Evolutionary conservation across 2,888 invertebrate genomes (phyloP).

Genomic region (Cosmopolites sordidus): DNA sequence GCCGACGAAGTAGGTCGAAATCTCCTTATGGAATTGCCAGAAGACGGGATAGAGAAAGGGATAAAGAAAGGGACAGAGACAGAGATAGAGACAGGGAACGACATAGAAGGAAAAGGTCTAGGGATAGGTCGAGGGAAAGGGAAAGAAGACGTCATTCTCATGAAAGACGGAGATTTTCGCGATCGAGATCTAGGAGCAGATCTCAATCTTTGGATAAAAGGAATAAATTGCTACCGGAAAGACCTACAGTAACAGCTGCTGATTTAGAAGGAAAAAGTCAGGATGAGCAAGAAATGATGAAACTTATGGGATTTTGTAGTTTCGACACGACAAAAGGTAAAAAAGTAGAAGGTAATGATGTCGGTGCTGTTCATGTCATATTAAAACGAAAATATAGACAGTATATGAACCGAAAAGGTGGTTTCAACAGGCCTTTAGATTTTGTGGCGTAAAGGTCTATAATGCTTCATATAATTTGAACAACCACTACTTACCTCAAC

Average conservation of each 20-base stretch:
- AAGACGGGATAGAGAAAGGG: constrained; percentile 52
- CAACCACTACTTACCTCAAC: constrained; percentile 36
- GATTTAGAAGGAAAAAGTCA: constrained; percentile 87
- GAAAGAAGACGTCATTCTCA: constrained; percentile 48
- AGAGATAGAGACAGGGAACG: constrained; percentile 50
- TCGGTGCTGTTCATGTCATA: constrained; percentile 92
- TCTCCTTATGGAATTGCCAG: constrained; percentile 44
- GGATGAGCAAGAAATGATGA: constrained; percentile 92
- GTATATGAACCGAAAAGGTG: constrained; percentile 99
- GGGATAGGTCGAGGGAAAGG: constrained; percentile 46
- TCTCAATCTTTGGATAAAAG: constrained; percentile 41
- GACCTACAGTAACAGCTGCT: constrained; percentile 70
- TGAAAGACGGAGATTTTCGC: constrained; percentile 45
- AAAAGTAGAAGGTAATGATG: constrained; percentile 90
- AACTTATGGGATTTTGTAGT: constrained; percentile 93
- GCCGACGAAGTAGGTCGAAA: constrained; percentile 49
- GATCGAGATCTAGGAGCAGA: constrained; percentile 42
- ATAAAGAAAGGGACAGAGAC: constrained; percentile 49
- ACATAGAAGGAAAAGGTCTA: constrained; percentile 46
- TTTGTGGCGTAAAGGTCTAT: constrained; percentile 69
- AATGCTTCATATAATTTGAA: constrained; percentile 30
- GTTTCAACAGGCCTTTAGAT: constrained; percentile 96
- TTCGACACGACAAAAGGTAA: constrained; percentile 97
- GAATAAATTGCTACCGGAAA: constrained; percentile 48
- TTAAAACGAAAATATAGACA: constrained; percentile 95